A percentile compares a stretch with the other conserved stretches of the same genome.
Conservation (phyloP, 1,140 invertebrate genomes). For the Euglossa dilemma region DNA sequence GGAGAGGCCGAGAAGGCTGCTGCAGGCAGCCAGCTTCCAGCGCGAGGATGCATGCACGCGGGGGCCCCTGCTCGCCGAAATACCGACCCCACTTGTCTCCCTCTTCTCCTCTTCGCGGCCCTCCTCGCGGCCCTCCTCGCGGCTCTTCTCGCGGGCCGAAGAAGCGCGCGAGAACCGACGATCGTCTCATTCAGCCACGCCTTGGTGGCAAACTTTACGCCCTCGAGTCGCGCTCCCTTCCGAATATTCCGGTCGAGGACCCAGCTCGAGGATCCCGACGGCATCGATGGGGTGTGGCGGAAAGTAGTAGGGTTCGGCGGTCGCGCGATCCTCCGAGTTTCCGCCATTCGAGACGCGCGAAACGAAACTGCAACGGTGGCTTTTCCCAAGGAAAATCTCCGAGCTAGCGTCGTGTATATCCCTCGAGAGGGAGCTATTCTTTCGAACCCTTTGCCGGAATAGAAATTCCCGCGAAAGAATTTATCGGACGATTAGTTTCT, state of each 20-base stretch:
- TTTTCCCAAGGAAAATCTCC: background rate
- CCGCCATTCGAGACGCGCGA: background rate
- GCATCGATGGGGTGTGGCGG: background rate
- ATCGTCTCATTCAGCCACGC: conserved; percentile 49
- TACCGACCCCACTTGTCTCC: conserved; percentile 45
- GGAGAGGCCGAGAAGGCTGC: conserved; percentile 17
- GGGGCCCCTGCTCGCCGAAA: conserved; percentile 51
- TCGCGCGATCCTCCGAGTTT: background rate
- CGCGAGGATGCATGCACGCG: conserved; percentile 49
- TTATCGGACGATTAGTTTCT: conserved; percentile 21
- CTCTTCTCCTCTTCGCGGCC: background rate
- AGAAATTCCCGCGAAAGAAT: conserved; percentile 19
- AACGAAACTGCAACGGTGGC: background rate
- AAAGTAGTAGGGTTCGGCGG: conserved; percentile 21
- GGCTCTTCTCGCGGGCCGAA: background rate
- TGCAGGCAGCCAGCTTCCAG: conserved; percentile 53
- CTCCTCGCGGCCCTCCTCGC: background rate
- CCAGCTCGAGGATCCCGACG: background rate
- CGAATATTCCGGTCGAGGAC: conserved; percentile 38
- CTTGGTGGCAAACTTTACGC: conserved; percentile 58
- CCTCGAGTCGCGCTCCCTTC: conserved; percentile 45
- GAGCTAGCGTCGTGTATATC: background rate
- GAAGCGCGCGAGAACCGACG: background rate
- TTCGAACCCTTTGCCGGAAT: background rate
- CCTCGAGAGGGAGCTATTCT: too few species aligned